Evolutionary conservation across 2,888 invertebrate genomes (phyloP).

Genomic region (Geotrupes spiniger): DNA sequence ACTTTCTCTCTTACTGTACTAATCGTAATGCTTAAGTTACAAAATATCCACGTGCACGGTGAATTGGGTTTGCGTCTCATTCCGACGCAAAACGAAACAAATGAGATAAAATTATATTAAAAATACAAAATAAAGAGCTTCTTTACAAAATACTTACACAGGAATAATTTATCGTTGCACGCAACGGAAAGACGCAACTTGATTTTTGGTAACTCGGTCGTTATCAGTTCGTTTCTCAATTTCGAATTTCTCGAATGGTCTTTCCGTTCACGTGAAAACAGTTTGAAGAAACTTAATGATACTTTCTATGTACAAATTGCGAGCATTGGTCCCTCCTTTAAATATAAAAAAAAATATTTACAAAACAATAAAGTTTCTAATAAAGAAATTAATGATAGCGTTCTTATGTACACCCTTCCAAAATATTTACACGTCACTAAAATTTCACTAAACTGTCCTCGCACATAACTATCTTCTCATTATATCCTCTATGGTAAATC

Average conservation of each 20-base stretch:
- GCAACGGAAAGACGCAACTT: background rate
- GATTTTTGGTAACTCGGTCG: background rate
- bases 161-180: background rate
- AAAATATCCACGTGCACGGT: background rate
- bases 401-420: background rate
- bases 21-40: slow-evolving; percentile 2
- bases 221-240: too few species aligned
- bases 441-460: too few species aligned
- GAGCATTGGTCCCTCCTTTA: slow-evolving; percentile 6
- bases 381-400: too few species aligned
- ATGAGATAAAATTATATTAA: background rate
- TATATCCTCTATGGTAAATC: slow-evolving; percentile 88
- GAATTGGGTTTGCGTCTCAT: too few species aligned
- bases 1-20: background rate
- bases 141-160: too few species aligned
- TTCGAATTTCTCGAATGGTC: too few species aligned
- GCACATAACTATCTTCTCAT: slow-evolving; percentile 81
- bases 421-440: too few species aligned
- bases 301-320: slow-evolving; percentile 4
- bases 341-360: background rate
- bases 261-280: too few species aligned
- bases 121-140: background rate
- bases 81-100: too few species aligned
- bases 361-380: too few species aligned
- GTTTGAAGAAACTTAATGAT: too few species aligned